Evolutionary conservation across 2,888 invertebrate species (phyloP).

Genomic region (Psylliodes chrysocephalus): DNA sequence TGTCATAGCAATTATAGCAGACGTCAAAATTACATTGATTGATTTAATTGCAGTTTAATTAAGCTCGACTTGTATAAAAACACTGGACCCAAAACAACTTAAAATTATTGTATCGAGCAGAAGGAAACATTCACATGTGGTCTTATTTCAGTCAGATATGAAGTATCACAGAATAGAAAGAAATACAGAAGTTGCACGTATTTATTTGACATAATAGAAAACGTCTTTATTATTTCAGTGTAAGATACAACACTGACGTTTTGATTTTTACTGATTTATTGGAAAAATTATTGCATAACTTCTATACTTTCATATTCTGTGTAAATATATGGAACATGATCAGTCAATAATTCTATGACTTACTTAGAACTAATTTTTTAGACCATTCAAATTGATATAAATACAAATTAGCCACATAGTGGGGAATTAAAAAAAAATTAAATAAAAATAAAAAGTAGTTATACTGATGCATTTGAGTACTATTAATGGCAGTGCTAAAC

Average conservation of each 20-base stretch:
- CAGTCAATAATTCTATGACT: conserved; percentile 41
- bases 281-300: neutral
- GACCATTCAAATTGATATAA: conserved; percentile 21
- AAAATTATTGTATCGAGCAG: neutral
- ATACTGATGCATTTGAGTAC: neutral
- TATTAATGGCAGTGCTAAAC: neutral
- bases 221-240: no score
- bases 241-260: no score
- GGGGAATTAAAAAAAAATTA: neutral
- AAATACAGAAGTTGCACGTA: conserved; percentile 19
- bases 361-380: conserved; percentile 30
- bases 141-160: conserved; percentile 35
- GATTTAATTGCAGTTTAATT: no score
- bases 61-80: neutral
- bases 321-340: conserved; percentile 32
- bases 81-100: neutral
- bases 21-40: no score
- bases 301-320: conserved; percentile 12
- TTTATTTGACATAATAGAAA: no score
- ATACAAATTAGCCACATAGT: neutral
- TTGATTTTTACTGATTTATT: no score
- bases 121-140: neutral
- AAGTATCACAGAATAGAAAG: conserved; percentile 22
- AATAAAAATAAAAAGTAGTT: neutral
- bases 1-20: no score